Evolutionary conservation across 2,113 vertebrate species (phyloP), one percentile per base, ranked within the genome.

Genomic region (Daboia siamensis): DNA sequence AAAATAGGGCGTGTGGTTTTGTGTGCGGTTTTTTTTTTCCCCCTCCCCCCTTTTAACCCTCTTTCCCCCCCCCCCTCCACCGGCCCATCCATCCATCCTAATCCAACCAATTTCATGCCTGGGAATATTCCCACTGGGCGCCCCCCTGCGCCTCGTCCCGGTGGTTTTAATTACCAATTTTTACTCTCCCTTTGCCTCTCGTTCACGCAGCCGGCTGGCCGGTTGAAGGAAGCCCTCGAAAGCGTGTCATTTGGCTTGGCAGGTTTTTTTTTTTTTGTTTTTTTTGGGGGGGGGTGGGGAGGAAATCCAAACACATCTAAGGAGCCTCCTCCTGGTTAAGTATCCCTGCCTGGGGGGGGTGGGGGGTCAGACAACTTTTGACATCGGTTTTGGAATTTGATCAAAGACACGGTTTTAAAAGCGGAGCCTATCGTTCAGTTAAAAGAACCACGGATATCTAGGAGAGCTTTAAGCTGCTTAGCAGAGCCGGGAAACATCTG

Each of bases 351-450:
- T 74, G 13, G 84, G 39, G 39, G 39, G 39, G 39, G 39, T n/a
- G 39, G 39, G 89, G 93, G 88, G 93, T 93, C 91, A 44, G 93
- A 39, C 80, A 92, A 87, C 91, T 92, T 92, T 57, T 92, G 93
- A 92, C 93, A 90, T 69, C 10, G 26, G 55, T 87, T 69, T 23
- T 44, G 26, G 64, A 6, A 26, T 26, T 13, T 87, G 91, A 93
- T 93, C 93, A 93, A 92, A 93, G 93, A 29, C 17, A n/a, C 1
- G 39, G 56, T 64, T 69, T 51, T 44, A 86, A 23, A 91, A 86
- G 56, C 46, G 2, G 74, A 59, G 9, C 39, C 17, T 3, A 21
- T 29, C 33, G 1, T 11, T n/a, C 52, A 13, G 10, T 13, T 33
- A 48, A n/a, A 64, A 44, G 69, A 21, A 51, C 26, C 13, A 24